Base-by-base conservation (phyloP, 2,888 invertebrate species). In the Chelonus formosanus region DNA sequence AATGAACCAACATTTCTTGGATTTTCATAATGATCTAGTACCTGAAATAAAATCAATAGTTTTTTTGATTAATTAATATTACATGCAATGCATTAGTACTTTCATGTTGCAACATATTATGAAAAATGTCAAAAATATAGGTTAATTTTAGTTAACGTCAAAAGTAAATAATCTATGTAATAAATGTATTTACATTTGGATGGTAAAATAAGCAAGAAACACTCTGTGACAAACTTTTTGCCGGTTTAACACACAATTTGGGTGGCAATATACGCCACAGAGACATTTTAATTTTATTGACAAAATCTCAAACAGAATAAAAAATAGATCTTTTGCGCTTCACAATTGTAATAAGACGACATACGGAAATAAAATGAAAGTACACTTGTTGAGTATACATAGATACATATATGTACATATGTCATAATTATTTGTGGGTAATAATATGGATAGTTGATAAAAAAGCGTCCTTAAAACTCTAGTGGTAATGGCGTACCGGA, bases 11-110 rank as follows among this genome's bases (percentile, higher is more conserved):
- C 98, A 87, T 99, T 99, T 67, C 98, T 89, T 0, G 99, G 99
- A 85, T 99, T 99, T 85, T 99, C 98, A 84, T 99, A 99, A 84
- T 99, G 99, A 84, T 99, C 99, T 75, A 99, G 91, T 20, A 98
- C 97, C 95, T 97, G 75, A 50, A 82, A 74, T 6, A 36, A 43
- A 5, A 8, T 75, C 60, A 50, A 8, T 10, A 64, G 44, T 53
- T 59, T 69, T 52, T 43, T 61, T 56, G 5, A 48, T 31, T 31
- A 60, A 52, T 68, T 68, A 7, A 59, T 47, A n/a, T 36, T 61
- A 54, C 2, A 20, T 20, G 20, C 20, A 20, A 20, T 20, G 1
- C 20, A 20, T 20, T 20, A 1, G 20, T 2, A 20, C 20, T 20
- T 20, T 1, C 20, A 20, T 20, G 20, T 20, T 20, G 1, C 20